Base-by-base conservation (phyloP, 2,888 invertebrate species). In the Tetanocera ferruginea region DNA sequence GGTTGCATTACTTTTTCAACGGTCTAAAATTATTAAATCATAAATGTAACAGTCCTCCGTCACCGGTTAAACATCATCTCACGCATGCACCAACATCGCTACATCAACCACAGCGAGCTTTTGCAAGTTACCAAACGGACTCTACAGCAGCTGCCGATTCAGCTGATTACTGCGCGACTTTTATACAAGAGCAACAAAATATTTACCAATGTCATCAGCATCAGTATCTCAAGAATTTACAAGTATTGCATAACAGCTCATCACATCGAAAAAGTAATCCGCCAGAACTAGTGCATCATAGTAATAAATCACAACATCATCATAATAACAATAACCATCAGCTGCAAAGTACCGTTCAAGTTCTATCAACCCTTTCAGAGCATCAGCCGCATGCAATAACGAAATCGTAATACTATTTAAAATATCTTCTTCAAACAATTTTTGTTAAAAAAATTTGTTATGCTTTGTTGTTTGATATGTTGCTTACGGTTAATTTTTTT, bases 111-210 rank as follows among this genome's bases (percentile, higher is more conserved):
- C 19, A 76, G 25, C 73, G 28, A 34, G 66, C 31, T 19, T 78
- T 57, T 82, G 69, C 52, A 76, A 34, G 9, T 51, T 85, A 79
- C 66, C 82, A 73, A 69, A 74, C 79, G 57, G 79, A 78, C 76
- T 78, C 77, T 76, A 74, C 66, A 75, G 78, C 69, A 66, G 74
- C 77, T 4, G 60, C 80, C 0, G 82, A 83, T 14, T 77, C 83
- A 5, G 55, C 80, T 0, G 78, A 76, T 23, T 86, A 79, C 43
- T 57, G 79, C 1, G 80, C 84, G 52, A 43, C 79, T 17, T 79
- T 76, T 23, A 57, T 75, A 2, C 76, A 71, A 31, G 34, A 76
- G 17, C 78, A 80, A 9, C 79, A 80, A 3, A 78, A 79, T 6
- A n/a, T 60, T 43, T 64, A 52, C 8, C 52, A 57, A 31, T 67